Conservation (phyloP, 2,888 invertebrate genomes). For the Drosophila peninsularis region DNA sequence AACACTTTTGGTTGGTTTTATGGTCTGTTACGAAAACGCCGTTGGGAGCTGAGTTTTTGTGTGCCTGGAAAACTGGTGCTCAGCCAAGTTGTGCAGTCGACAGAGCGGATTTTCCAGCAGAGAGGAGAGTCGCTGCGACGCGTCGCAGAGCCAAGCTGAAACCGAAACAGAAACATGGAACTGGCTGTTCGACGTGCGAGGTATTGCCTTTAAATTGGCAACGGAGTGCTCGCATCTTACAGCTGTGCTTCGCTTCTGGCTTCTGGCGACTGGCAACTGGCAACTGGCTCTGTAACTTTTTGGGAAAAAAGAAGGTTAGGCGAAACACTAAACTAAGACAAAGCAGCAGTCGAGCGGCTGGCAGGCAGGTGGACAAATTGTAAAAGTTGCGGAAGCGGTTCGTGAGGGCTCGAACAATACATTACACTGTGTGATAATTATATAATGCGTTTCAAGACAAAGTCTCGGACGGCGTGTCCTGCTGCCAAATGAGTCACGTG, state of each 20-base stretch:
- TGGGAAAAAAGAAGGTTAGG: slow-evolving; percentile 13
- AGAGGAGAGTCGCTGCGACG: slow-evolving; percentile 30
- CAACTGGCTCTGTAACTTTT: slow-evolving; percentile 15
- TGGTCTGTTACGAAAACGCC: slow-evolving; percentile 18
- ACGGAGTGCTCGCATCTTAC: slow-evolving; percentile 39
- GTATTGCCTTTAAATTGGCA: slow-evolving; percentile 51
- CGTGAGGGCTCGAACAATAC: slow-evolving; percentile 25
- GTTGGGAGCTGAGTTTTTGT: slow-evolving; percentile 27
- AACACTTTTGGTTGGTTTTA: slow-evolving; percentile 16
- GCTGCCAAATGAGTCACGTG: slow-evolving; percentile 66
- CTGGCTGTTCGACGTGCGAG: slow-evolving; percentile 29
- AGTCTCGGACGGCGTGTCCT: slow-evolving; percentile 25
- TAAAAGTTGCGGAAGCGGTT: slow-evolving; percentile 26
- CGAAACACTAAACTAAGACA: slow-evolving; percentile 10
- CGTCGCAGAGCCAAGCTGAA: slow-evolving; percentile 36
- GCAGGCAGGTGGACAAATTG: slow-evolving; percentile 29
- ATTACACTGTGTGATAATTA: slow-evolving; percentile 52
- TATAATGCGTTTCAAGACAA: slow-evolving; percentile 54
- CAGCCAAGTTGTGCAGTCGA: slow-evolving; percentile 52
- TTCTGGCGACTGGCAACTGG: slow-evolving; percentile 4
- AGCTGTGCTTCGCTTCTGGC: slow-evolving; percentile 40
- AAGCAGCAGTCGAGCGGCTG: slow-evolving; percentile 4
- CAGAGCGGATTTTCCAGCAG: slow-evolving; percentile 61
- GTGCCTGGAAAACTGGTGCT: slow-evolving; percentile 54
- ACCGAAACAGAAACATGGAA: slow-evolving; percentile 43